Percentiles rank a stretch among this genome's conserved stretches.
Conservation (phyloP, 2,888 invertebrate genomes). For the Terebella lapidaria region DNA sequence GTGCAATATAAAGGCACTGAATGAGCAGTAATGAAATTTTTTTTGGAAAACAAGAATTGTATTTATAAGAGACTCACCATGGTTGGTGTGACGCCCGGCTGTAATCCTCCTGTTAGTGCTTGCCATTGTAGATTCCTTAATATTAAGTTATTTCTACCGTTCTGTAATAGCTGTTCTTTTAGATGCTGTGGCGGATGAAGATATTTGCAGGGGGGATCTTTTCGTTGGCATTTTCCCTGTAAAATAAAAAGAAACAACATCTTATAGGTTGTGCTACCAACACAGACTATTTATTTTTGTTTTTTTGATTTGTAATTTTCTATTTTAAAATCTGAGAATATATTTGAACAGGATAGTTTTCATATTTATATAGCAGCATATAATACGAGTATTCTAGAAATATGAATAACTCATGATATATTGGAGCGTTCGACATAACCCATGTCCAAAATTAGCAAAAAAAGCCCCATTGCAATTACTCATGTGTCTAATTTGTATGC, state of each 20-base stretch:
- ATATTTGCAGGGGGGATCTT: constrained; percentile 99
- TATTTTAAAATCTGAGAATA: background rate
- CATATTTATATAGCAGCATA: no score
- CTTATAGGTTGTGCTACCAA: no score
- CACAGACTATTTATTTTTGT: background rate
- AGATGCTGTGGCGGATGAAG: constrained; percentile 99
- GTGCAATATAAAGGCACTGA: no score
- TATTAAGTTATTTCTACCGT: constrained; percentile 98
- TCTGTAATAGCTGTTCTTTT: constrained; percentile 99
- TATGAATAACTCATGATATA: no score
- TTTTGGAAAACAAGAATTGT: background rate
- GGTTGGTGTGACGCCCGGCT: background rate
- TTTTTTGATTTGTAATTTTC: background rate
- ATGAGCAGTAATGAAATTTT: no score
- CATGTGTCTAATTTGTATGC: no score
- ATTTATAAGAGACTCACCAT: background rate
- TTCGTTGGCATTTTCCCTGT: constrained; percentile 99
- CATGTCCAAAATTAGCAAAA: no score
- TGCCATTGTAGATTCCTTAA: constrained; percentile 75
- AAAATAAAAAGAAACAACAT: constrained; percentile 46
- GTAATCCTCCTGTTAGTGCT: constrained; percentile 21
- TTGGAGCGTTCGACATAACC: no score
- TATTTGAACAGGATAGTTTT: no score
- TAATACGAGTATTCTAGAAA: no score
- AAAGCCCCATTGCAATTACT: no score